A percentile compares a stretch with the other conserved stretches of the same genome.
Conservation (phyloP, 1,140 invertebrate species). For the Cotesia vestalis region DNA sequence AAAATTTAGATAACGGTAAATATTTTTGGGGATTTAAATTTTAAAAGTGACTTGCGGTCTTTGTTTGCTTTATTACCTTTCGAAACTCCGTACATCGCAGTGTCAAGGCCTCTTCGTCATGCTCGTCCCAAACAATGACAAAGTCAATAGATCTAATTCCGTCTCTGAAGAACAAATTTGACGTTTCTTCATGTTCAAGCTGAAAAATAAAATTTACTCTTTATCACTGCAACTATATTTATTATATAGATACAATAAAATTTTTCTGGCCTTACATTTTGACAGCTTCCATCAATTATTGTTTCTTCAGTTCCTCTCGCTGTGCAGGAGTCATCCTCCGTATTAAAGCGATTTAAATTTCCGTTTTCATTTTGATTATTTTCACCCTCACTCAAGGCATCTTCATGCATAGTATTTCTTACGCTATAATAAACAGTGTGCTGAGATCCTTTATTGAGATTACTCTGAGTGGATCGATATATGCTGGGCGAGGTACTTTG, state of each 20-base stretch:
- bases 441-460: constrained; percentile 42
- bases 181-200: constrained; percentile 32
- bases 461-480: constrained; percentile 44
- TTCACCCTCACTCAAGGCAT: constrained; percentile 44
- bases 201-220: constrained; percentile 28
- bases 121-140: constrained; percentile 77
- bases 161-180: constrained; percentile 72
- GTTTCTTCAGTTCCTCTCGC: constrained; percentile 45
- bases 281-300: constrained; percentile 44
- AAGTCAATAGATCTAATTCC: constrained; percentile 78
- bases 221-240: constrained; percentile 33
- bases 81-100: constrained; percentile 45
- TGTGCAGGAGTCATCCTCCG: constrained; percentile 38
- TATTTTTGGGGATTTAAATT: background rate
- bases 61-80: constrained; percentile 44
- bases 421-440: constrained; percentile 51
- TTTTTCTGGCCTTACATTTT: constrained; percentile 40
- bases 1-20: background rate
- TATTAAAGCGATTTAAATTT: constrained; percentile 26
- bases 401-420: constrained; percentile 45
- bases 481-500: constrained; percentile 39
- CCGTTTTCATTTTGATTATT: constrained; percentile 28
- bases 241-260: constrained; percentile 26
- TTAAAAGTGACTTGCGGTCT: background rate
- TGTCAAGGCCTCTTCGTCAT: constrained; percentile 51